phyloP scores from a whole-genome alignment of 2,888 invertebrate genomes.

The Troides oblongomaculatus region DNA sequence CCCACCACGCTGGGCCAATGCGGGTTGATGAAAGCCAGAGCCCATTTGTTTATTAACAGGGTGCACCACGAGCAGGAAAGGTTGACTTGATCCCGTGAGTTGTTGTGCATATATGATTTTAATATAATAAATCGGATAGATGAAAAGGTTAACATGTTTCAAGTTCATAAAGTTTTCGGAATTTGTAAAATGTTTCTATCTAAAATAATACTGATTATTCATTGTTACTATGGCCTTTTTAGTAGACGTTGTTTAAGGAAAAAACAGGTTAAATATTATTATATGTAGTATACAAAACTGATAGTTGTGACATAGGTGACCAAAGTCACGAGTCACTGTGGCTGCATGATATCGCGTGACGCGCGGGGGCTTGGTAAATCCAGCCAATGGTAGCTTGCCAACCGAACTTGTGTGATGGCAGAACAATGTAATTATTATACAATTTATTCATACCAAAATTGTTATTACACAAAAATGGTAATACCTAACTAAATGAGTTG shows the following conservation, averaged over 20 bases:
- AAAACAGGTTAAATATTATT: background rate
- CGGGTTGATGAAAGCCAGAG: too few species aligned
- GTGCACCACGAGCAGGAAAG: too few species aligned
- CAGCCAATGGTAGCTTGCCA: conserved; percentile 48
- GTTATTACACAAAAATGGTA: background rate
- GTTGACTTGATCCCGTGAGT: too few species aligned
- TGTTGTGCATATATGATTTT: background rate
- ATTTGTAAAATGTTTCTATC: background rate
- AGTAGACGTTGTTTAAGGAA: conserved; percentile 11
- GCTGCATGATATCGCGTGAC: conserved; percentile 50
- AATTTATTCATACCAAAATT: conserved; percentile 26
- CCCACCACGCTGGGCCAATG: too few species aligned
- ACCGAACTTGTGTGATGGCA: conserved; percentile 37
- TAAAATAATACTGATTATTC: background rate
- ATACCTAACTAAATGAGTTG: background rate
- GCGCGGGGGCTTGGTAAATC: conserved; percentile 62
- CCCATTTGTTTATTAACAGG: too few species aligned
- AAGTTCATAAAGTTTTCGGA: background rate
- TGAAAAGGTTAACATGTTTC: background rate
- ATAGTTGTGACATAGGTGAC: conserved; percentile 35
- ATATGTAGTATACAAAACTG: background rate
- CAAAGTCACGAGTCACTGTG: conserved; percentile 47
- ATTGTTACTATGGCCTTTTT: conserved; percentile 11
- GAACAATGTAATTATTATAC: conserved; percentile 31
- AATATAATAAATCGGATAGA: background rate